phyloP scores from a whole-genome alignment of 2,113 vertebrate species.

The Formicarius rufipectus region DNA sequence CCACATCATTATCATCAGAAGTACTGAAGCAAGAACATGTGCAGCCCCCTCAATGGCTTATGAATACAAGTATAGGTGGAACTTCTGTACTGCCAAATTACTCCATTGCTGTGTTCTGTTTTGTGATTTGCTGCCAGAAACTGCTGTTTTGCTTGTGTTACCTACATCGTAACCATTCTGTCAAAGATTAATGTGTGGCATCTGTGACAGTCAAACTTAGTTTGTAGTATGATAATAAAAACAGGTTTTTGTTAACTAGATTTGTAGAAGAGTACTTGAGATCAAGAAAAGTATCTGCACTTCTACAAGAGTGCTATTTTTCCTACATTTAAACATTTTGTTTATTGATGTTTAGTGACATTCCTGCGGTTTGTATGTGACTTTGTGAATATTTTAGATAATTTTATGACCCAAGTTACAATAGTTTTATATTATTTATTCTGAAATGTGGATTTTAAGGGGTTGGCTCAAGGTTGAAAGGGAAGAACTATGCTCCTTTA shows the following conservation, averaged over 20 bases:
- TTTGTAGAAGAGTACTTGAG: neutral
- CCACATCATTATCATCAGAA: neutral
- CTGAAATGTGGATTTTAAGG: neutral
- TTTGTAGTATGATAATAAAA: neutral
- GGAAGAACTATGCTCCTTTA: accelerated
- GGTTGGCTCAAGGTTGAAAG: neutral
- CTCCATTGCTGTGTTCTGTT: neutral
- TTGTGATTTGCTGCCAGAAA: neutral
- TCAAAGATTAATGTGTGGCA: neutral
- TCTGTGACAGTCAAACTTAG: neutral
- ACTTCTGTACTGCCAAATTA: neutral
- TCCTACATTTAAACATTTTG: neutral
- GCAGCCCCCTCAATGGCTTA: neutral
- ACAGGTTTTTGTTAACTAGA: neutral
- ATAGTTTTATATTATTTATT: neutral
- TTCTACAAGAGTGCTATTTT: neutral
- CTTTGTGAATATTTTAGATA: neutral
- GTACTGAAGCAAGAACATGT: neutral
- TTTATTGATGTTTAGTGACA: neutral
- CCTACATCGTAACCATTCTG: neutral
- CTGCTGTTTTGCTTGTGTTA: neutral
- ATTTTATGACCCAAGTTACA: neutral
- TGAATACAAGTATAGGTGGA: neutral
- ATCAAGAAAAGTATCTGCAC: neutral
- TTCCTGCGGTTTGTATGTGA: neutral